Conservation (phyloP, 2,113 vertebrate genomes). For the Lophura nycthemera region DNA sequence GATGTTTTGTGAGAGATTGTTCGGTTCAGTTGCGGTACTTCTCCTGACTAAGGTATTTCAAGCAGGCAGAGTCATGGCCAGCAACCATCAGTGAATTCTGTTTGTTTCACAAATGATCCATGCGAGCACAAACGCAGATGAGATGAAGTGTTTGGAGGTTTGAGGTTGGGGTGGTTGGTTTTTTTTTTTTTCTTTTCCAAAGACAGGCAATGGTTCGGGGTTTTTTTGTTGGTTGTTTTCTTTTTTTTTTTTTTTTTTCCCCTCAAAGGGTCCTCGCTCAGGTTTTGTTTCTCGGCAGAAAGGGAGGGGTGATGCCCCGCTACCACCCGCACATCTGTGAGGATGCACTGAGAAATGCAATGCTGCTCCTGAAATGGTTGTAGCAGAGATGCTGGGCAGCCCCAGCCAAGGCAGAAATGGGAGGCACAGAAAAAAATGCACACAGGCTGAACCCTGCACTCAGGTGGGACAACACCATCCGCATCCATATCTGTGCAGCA, state of each 20-base stretch:
- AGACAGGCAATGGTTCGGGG: not conserved
- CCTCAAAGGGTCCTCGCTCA: not conserved
- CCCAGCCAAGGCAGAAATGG: not conserved
- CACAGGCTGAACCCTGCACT: not conserved
- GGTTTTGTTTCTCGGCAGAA: slow-evolving; percentile 63
- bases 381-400: not conserved
- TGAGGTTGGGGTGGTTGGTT: not conserved
- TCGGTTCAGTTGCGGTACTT: slow-evolving; percentile 82
- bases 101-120: slow-evolving; percentile 84
- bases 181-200: not conserved
- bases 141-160: slow-evolving; percentile 68
- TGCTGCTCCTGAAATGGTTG: not conserved
- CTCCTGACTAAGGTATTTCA: slow-evolving; percentile 86
- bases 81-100: slow-evolving; percentile 77
- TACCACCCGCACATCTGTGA: slow-evolving; percentile 60
- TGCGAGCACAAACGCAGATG: slow-evolving; percentile 79
- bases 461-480: not conserved
- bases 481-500: not conserved
- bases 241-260: not conserved
- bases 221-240: not conserved
- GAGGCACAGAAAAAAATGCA: not conserved
- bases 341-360: not conserved
- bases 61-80: slow-evolving; percentile 82
- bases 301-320: not conserved
- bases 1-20: slow-evolving; percentile 90